Evolutionary conservation across 2,888 invertebrate species (phyloP), one percentile per base, ranked within the genome.

Genomic region (Pseudococcus jackbeardsleyi): DNA sequence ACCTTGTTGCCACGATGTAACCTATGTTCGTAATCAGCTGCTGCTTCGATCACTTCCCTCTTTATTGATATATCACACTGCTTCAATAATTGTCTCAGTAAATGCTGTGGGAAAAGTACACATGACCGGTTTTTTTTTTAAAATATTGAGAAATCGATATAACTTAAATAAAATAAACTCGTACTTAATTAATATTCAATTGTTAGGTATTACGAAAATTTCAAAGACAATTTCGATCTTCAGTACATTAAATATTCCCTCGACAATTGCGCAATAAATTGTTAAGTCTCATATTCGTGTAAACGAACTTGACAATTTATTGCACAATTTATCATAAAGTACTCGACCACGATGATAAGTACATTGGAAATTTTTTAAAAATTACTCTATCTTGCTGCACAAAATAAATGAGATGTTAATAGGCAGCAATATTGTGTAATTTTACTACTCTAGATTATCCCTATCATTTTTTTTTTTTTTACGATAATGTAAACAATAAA

Each of bases 41-140:
- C 99, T 90, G 95, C 93, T 89, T 95, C 94, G 0, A 97, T 95
- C 6, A 99, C 94, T 92, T 97, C 95, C 11, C 95, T 94, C 92
- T 97, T 98, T 91, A 99, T 93, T 82, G 95, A 94, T 91, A 96
- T 95, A 92, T 99, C 98, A 93, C 98, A 98, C 91, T 96, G 97
- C 90, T 94, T 94, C 4, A 98, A 94, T 89, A 99, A 92, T 91
- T 97, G 96, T 90, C 95, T 94, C 33, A 98, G 92, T 64, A 99
- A 92, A 15, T 95, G 96, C 91, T 93, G 91, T 77, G 12, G 12
- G 12, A 91, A 64, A 64, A 64, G 15, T 84, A 85, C 42, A 68
- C 9, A 89, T 19, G 12, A 72, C 39, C 17, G 33, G 39, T 26
- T 72, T n/a, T n/a, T n/a, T n/a, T n/a, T n/a, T 12, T 33, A 72